phyloP scores from a whole-genome alignment of 2,888 invertebrate genomes.

The Lingula anatina region DNA sequence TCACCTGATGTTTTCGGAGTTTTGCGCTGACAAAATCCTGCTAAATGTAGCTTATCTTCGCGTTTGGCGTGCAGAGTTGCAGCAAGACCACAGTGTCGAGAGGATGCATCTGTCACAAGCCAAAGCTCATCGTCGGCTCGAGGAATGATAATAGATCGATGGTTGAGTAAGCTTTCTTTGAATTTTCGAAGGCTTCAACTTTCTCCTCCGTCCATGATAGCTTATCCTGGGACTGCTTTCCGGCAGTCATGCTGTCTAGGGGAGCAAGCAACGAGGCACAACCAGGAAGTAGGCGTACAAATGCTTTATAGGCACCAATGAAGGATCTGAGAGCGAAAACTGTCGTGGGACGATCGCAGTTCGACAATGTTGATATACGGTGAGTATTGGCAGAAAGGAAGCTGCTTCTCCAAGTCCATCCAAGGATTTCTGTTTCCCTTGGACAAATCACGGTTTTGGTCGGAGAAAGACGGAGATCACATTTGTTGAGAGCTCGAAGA shows the following conservation, averaged over 20 bases:
- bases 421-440: too few species aligned
- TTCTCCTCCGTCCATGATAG: slow-evolving; percentile 4
- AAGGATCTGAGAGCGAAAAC: slow-evolving; percentile 4
- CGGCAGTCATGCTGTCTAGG: slow-evolving; percentile 6
- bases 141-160: slow-evolving; percentile 4
- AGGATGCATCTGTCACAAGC: slow-evolving; percentile 9
- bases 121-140: too few species aligned
- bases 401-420: too few species aligned
- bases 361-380: slow-evolving; percentile 1
- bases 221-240: slow-evolving; percentile 5
- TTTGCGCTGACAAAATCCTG: slow-evolving; percentile 5
- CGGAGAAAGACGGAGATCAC: slow-evolving; percentile 2
- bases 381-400: too few species aligned
- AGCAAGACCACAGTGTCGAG: slow-evolving; percentile 5
- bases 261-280: slow-evolving; percentile 4
- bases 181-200: slow-evolving; percentile 3
- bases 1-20: slow-evolving; percentile 5
- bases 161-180: slow-evolving; percentile 3
- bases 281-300: slow-evolving; percentile 2
- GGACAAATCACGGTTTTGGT: slow-evolving; percentile 5
- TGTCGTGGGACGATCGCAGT: slow-evolving; percentile 1
- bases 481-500: slow-evolving; percentile 1
- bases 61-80: slow-evolving; percentile 6
- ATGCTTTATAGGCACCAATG: slow-evolving; percentile 9
- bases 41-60: too few species aligned